A percentile compares a stretch with the other conserved stretches of the same genome.
Conservation (phyloP, 2,113 vertebrate genomes). For the Mus pahari region DNA sequence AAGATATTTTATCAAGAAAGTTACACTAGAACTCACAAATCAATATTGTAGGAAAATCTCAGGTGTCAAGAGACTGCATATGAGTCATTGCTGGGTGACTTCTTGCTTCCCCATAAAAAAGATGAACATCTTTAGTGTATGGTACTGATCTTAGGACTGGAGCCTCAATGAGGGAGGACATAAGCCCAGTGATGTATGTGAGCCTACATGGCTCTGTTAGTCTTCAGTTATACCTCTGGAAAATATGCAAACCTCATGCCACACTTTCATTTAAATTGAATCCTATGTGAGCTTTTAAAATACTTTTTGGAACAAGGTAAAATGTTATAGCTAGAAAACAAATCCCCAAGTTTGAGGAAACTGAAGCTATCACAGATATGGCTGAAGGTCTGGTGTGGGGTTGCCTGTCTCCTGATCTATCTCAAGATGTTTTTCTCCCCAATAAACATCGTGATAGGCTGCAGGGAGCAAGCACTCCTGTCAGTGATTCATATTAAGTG, state of each 20-base stretch:
- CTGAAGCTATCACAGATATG: neutral
- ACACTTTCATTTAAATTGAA: neutral
- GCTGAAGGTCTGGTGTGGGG: neutral
- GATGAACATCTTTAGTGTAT: neutral
- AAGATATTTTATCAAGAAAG: neutral
- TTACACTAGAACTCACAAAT: neutral
- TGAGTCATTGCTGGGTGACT: neutral
- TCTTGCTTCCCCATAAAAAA: neutral
- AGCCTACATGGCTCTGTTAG: neutral
- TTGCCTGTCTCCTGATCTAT: neutral
- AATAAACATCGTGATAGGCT: too few species aligned
- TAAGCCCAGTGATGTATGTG: neutral
- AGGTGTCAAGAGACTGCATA: neutral
- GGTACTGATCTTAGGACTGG: neutral
- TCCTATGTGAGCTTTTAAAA: neutral
- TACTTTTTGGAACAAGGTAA: neutral
- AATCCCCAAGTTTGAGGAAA: neutral
- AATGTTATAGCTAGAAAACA: neutral
- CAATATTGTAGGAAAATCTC: conserved; percentile 7
- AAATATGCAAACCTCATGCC: neutral
- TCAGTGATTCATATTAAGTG: neutral
- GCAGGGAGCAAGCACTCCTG: neutral
- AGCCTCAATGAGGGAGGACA: neutral
- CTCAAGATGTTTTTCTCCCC: neutral
- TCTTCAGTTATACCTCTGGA: too few species aligned